Evolutionary conservation across 35 echinoderm and acorn worm species (phyloP), one percentile per base, ranked within the genome.

Genomic region (Ophioderma brevispina): DNA sequence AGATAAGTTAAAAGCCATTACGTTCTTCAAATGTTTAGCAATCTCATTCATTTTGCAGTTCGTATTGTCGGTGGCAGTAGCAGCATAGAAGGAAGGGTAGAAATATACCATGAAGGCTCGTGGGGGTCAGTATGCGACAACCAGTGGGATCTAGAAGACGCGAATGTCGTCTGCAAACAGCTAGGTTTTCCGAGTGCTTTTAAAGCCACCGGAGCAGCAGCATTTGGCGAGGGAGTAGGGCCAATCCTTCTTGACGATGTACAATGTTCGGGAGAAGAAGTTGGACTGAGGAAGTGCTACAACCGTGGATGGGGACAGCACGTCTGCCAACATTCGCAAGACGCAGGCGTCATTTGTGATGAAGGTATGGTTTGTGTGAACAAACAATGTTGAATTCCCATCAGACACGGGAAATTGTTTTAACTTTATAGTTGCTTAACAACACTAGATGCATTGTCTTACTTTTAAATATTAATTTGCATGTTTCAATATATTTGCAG

Each of bases 101-200:
- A 78, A 19, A 77, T 88, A 0, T 33, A 56, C 6, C 56, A 86
- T 30, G 55, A 39, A 14, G 84, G 84, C 13, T 55, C 38, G 1
- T 86, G 84, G 84, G 84, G 84, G 0, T 56, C 84, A 0, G 84
- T 86, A 17, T 86, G 84, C 37, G 64, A 75, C 38, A 55, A 86
- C 30, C 35, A 76, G 25, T 86, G 55, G 55, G 84, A 86, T 13
- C 75, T 86, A 33, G 13, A 35, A 37, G 64, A 59, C 19, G 84
- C 84, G 21, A 38, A 86, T 76, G 84, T 86, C 33, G 84, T 75
- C 32, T 86, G 84, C 30, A 70, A 30, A 75, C 36, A 75, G 59
- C 55, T 86, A 34, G 84, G 84, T 0, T 37, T 86, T 31, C 33
- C 33, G 46, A 76, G 38, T 21, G 78, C 78, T 21, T 36, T 37